A percentile compares a stretch with the other conserved stretches of the same genome.
Conservation (phyloP, 2,888 invertebrate genomes). For the Octodonta nipae region DNA sequence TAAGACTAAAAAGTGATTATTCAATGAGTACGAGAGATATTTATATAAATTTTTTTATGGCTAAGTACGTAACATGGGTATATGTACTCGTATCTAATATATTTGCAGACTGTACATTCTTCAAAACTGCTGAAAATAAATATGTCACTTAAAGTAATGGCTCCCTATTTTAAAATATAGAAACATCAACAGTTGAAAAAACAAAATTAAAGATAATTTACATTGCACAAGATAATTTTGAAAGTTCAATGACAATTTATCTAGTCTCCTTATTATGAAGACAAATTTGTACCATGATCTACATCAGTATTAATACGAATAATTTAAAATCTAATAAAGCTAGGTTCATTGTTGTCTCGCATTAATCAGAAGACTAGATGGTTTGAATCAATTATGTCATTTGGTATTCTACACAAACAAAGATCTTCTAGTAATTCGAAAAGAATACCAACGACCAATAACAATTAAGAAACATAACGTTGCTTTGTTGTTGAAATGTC, state of each 20-base stretch:
- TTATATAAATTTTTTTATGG: slow-evolving; percentile 17
- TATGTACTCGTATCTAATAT: slow-evolving; percentile 14
- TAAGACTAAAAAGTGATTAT: not conserved
- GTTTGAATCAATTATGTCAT: slow-evolving; percentile 3
- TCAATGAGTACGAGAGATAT: slow-evolving; percentile 3
- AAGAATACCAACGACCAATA: no score
- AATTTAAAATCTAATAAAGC: slow-evolving; percentile 20
- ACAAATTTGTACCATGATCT: slow-evolving; percentile 17
- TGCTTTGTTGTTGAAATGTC: slow-evolving; percentile 24
- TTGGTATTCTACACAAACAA: no score
- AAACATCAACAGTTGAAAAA: slow-evolving; percentile 36
- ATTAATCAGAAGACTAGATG: slow-evolving; percentile 14
- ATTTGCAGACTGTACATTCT: slow-evolving; percentile 28
- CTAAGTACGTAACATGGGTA: slow-evolving; percentile 23
- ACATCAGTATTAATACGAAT: slow-evolving; percentile 4
- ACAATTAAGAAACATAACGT: no score
- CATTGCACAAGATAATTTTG: slow-evolving; percentile 29
- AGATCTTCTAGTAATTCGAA: slow-evolving; percentile 10
- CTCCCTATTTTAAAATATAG: slow-evolving; percentile 38
- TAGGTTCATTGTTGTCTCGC: slow-evolving; percentile 14
- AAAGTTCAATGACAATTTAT: slow-evolving; percentile 3
- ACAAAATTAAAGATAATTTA: slow-evolving; percentile 27
- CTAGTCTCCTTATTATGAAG: slow-evolving; percentile 17
- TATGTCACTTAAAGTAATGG: slow-evolving; percentile 37
- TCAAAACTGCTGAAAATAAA: slow-evolving; percentile 31